Base-by-base conservation (phyloP, 2,797 vertebrate genomes). In the Halcyon badia region DNA sequence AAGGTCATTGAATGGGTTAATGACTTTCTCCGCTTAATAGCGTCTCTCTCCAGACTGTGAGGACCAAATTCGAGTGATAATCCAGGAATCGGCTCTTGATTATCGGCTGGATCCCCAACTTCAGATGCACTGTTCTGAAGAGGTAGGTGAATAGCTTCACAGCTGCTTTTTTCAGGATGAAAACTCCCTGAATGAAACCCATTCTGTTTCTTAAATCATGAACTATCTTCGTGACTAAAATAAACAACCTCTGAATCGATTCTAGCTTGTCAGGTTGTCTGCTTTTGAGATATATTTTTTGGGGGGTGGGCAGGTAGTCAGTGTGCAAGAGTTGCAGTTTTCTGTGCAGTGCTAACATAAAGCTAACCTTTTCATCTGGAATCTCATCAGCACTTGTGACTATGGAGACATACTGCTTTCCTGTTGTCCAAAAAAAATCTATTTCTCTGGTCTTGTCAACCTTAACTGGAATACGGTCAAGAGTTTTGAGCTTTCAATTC, bases 21-120 rank as follows among this genome's bases (percentile, higher is more conserved):
- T 94, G 78, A 89, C 75, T 95, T 88, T 93, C 75, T 96, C 71
- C 20, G 72, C 31, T 73, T 6, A 30, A 10, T 78, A 99, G 99
- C 99, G 99, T 86, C 98, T 99, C 41, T 99, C 99, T 78, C 97
- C 99, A n/a, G 99, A 99, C 98, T 99, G 99, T 0, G 99, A 99
- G 97, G 99, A 99, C 94, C 99, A 99, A 98, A 99, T 99, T 87
- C 98, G 98, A 44, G 98, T 99, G 52, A 99, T 99, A 87, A 99
- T 99, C 83, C 99, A 99, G 97, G 99, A 99, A 87, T 99, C 99
- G 0, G 99, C 99, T 7, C 98, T 99, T 41, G 99, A 99, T 97
- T 99, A 99, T 97, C 98, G 99, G 48, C 99, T 99, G 31, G 99
- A 99, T 95, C 99, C 99, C 56, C 99, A 99, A 90, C 98, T 99